phyloP scores from a whole-genome alignment of 2,888 invertebrate genomes.

The Acronicta alni region DNA sequence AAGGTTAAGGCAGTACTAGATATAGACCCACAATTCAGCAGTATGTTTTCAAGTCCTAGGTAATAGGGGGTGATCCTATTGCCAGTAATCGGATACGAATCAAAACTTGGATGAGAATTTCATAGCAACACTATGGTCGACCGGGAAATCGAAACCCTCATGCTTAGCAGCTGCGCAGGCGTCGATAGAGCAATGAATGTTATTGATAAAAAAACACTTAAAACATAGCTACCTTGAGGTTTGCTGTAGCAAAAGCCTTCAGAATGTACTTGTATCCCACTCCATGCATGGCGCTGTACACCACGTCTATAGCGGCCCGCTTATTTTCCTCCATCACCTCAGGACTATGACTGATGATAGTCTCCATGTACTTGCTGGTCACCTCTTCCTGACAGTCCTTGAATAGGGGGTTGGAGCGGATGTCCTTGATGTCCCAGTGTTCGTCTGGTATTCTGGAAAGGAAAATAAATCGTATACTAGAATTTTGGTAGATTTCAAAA shows the following conservation, averaged over 20 bases:
- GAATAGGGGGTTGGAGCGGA: slow-evolving; percentile 88
- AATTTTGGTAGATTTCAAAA: not conserved
- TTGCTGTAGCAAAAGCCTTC: slow-evolving; percentile 92
- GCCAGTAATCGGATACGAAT: too few species aligned
- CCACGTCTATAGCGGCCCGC: slow-evolving; percentile 90
- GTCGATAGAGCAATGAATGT: too few species aligned
- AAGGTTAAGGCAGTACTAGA: too few species aligned
- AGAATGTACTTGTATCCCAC: slow-evolving; percentile 95
- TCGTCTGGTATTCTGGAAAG: slow-evolving; percentile 90
- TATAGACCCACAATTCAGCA: too few species aligned
- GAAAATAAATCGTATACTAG: not conserved
- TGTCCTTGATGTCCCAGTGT: slow-evolving; percentile 93
- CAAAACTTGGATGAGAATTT: too few species aligned
- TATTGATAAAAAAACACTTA: too few species aligned
- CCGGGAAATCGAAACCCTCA: too few species aligned
- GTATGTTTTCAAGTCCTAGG: too few species aligned
- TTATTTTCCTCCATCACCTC: slow-evolving; percentile 88
- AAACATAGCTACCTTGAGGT: slow-evolving; percentile 90
- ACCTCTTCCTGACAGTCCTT: slow-evolving; percentile 93
- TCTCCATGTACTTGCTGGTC: slow-evolving; percentile 91
- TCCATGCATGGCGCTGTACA: slow-evolving; percentile 99
- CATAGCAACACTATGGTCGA: too few species aligned
- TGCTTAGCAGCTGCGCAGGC: too few species aligned
- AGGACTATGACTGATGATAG: slow-evolving; percentile 88
- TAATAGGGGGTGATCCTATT: too few species aligned